Conservation (phyloP, 2,797 vertebrate genomes). For the Etheostoma nigrum region DNA sequence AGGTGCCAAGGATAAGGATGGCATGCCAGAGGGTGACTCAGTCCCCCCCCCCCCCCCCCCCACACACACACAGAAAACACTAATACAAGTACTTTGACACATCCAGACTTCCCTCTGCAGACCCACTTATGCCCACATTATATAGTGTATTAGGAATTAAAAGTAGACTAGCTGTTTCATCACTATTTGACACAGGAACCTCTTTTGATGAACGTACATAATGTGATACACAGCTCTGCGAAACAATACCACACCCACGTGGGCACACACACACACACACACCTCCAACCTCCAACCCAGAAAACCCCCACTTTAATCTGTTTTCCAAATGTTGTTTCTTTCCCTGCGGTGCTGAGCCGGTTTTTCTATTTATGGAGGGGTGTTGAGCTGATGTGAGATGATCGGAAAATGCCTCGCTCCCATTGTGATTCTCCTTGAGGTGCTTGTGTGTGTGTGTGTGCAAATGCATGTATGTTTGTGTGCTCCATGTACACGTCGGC, state of each 20-base stretch:
- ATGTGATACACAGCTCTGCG: conserved; percentile 1
- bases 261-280: not conserved
- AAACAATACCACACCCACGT: conserved; percentile 33
- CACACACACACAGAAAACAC: conserved; percentile 29
- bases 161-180: conserved; percentile 31
- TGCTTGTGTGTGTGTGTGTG: conserved; percentile 21
- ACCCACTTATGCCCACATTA: not conserved
- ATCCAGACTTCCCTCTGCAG: conserved; percentile 23
- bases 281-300: conserved; percentile 29
- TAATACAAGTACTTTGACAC: conserved; percentile 46
- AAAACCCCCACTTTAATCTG: conserved; percentile 67
- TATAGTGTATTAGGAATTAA: conserved; percentile 18
- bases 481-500: not conserved
- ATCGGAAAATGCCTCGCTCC: conserved; percentile 71
- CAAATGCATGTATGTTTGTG: not conserved
- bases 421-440: conserved; percentile 68
- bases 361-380: conserved; percentile 79
- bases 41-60: conserved; percentile 16
- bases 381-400: conserved; percentile 81
- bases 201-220: conserved; percentile 32
- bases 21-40: conserved; percentile 60
- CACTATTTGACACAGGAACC: conserved; percentile 39
- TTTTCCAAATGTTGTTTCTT: conserved; percentile 79
- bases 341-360: conserved; percentile 73
- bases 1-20: conserved; percentile 63